Percentiles rank a stretch among this genome's conserved stretches.
These are phyloP conservation scores for Cricetomys ansorgei DNA, from an alignment of 2,113 vertebrate genomes.

Conservation along the genomic window DNA sequence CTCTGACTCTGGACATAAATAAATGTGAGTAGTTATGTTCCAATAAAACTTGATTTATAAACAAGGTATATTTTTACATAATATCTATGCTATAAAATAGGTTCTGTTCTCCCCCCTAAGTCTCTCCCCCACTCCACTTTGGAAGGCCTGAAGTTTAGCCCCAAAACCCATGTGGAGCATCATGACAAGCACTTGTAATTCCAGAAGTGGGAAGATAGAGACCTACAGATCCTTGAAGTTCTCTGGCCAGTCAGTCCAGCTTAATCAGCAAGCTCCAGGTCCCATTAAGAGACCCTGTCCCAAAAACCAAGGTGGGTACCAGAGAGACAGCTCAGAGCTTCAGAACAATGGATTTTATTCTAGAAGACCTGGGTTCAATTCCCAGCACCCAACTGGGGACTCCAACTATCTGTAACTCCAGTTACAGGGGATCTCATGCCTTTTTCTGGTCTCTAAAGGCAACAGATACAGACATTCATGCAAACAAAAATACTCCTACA, in stretches of 20 bases:
- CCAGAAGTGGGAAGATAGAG: not conserved
- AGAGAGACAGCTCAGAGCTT: not conserved
- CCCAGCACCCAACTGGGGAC: not conserved
- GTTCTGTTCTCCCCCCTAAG: not conserved
- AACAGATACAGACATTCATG: not conserved
- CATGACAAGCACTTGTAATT: not conserved
- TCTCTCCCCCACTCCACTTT: not conserved
- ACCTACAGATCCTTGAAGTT: not conserved
- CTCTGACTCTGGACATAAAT: not conserved
- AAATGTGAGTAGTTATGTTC: not conserved
- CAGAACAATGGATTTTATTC: not conserved
- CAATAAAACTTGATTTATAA: constrained; percentile 50
- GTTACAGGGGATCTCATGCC: not conserved
- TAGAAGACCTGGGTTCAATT: too few relatives aligned
- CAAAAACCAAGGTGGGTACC: not conserved
- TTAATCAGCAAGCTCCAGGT: not conserved
- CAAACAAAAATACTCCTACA: not conserved
- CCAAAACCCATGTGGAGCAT: not conserved
- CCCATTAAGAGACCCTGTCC: not conserved
- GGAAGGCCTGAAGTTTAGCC: not conserved
- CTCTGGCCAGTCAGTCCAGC: not conserved
- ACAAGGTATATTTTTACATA: not conserved
- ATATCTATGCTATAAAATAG: not conserved
- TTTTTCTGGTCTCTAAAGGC: too few relatives aligned
- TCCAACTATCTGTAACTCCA: not conserved